phyloP scores from a whole-genome alignment of 2,113 vertebrate species.

The Psittacus erithacus region DNA sequence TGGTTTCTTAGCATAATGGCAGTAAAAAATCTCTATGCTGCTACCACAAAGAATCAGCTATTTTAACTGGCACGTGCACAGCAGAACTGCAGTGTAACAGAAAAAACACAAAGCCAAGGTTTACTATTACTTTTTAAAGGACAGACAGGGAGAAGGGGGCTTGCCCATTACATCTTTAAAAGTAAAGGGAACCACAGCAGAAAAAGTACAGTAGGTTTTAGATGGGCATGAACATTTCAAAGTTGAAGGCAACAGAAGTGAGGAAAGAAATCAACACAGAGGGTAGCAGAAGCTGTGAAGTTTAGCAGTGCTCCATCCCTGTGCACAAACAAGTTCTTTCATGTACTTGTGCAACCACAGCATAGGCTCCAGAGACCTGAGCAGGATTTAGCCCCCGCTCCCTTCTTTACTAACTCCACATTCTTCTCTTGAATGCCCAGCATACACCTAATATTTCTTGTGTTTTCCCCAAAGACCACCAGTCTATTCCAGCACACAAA shows the following conservation, averaged over 20 bases:
- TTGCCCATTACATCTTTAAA: background rate
- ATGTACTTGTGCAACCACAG: rapidly evolving
- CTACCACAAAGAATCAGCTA: conserved; percentile 20
- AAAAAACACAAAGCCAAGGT: background rate
- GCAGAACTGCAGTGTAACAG: background rate
- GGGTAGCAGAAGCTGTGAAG: background rate
- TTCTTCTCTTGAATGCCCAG: background rate
- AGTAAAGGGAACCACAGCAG: background rate
- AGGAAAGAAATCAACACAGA: background rate
- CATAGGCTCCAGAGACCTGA: background rate
- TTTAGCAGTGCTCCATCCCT: background rate
- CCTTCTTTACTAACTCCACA: background rate
- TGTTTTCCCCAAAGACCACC: background rate
- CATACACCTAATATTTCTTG: background rate
- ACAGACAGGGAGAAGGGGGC: background rate
- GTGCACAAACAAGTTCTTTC: background rate
- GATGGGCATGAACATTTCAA: rapidly evolving
- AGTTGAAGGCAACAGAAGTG: background rate
- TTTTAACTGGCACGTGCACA: conserved; percentile 19
- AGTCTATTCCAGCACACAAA: background rate
- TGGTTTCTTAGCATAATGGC: conserved; percentile 15
- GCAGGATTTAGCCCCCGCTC: background rate
- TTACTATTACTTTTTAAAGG: background rate
- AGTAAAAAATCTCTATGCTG: background rate
- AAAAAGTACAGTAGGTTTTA: background rate